Evolutionary conservation across 2,888 invertebrate species (phyloP), one percentile per base, ranked within the genome.

Genomic region (Aphidoletes aphidimyza): DNA sequence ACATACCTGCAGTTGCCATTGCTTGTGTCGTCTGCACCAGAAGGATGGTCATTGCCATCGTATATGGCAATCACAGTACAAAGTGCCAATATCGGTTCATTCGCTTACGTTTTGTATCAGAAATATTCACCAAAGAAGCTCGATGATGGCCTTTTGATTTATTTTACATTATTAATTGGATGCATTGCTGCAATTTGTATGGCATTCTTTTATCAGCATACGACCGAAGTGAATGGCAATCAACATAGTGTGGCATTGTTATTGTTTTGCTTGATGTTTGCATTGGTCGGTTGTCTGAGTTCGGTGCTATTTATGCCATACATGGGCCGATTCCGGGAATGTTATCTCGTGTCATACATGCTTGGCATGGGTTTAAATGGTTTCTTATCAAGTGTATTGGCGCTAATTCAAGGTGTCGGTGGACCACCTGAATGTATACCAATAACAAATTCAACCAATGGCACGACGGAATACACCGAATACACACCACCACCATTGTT

Each of bases 1-100:
- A 92, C 96, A 86, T 98, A 94, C 91, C 94, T 97, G 86, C 96
- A 98, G 89, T 90, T 97, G 86, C 97, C 97, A n/a, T 91, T 97
- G 86, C 91, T 98, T 85, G 96, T 97, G 9, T 92, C 93, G 86
- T 91, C 91, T 54, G 93, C 96, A 84, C 97, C 98, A 0, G 98
- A 98, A 91, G 92, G 93, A 87, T 98, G 97, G 97, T 92, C 92
- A 88, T 92, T 98, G 85, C 95, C 97, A 0, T 94, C 97, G 0
- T 95, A 94, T 88, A 93, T 98, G 89, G 93, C 94, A 54, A 92
- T 97, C 86, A 93, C 96, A 86, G 94, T 97, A 54, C 97, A 94
- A 90, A 90, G 95, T 49, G 96, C 95, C 78, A 97, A 97, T 90
- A 90, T 96, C 84, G 97, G 97, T 47, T 94, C 97, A 6, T 89